Evolutionary conservation across 1,140 invertebrate species (phyloP).

Genomic region (Stegodyphus dumicola): DNA sequence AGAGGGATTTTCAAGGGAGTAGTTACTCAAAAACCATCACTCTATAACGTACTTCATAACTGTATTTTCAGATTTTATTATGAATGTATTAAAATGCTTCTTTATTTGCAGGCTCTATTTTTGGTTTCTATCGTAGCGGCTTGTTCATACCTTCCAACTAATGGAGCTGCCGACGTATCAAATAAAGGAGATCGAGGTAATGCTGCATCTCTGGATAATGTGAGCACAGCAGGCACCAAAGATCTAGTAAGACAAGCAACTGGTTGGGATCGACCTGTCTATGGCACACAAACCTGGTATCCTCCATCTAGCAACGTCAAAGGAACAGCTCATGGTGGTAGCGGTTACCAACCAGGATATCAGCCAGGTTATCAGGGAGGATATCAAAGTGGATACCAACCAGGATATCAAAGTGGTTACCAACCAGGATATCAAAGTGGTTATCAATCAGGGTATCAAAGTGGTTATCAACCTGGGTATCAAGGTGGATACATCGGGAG

Average conservation of each 20-base stretch:
- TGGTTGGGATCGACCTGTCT: not conserved
- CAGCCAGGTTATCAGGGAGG: not conserved
- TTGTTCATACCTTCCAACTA: not conserved
- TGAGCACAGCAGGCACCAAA: not conserved
- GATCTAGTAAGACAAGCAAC: not conserved
- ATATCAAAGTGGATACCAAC: no score
- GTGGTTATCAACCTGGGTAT: not conserved
- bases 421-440: not conserved
- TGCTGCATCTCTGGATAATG: not conserved
- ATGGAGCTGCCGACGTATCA: not conserved
- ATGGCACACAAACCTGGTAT: slow-evolving; percentile 1
- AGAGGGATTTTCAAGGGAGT: no score
- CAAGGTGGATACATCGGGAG: not conserved
- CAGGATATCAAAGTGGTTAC: not conserved
- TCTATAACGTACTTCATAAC: not conserved
- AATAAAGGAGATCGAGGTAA: not conserved
- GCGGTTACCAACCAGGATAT: not conserved
- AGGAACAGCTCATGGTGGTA: not conserved
- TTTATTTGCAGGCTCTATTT: not conserved
- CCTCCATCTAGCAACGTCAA: not conserved
- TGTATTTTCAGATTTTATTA: not conserved
- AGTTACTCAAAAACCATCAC: no score
- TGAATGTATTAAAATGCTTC: not conserved
- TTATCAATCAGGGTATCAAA: not conserved
- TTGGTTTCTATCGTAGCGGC: not conserved